Percentiles rank a stretch among this genome's conserved stretches.
phyloP scores from a whole-genome alignment of 2,888 invertebrate genomes.

The Tricholauxania praeusta region DNA sequence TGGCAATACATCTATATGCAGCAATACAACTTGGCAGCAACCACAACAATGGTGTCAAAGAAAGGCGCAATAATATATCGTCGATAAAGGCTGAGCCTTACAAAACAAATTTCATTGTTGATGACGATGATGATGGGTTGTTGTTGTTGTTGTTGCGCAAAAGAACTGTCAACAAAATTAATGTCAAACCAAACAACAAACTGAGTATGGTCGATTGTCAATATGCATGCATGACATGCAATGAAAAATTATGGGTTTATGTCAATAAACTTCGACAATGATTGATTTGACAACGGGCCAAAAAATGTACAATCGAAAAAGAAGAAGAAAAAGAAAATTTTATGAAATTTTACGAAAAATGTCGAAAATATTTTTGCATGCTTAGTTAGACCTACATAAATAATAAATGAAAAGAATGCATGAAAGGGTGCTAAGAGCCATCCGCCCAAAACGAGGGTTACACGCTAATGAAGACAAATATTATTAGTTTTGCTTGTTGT shows the following conservation, averaged over 20 bases:
- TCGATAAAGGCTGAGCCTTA: no score
- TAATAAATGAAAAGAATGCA: not conserved
- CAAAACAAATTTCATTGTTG: not conserved
- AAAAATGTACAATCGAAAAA: not conserved
- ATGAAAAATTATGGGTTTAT: constrained; percentile 66
- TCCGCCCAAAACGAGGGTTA: constrained; percentile 43
- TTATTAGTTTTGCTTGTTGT: constrained; percentile 51
- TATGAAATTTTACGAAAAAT: not conserved
- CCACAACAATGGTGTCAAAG: not conserved
- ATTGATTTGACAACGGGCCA: constrained; percentile 63
- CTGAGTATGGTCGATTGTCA: not conserved
- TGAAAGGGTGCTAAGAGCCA: constrained; percentile 8
- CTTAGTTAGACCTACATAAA: not conserved
- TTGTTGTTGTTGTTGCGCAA: constrained; percentile 57
- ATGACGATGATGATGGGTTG: constrained; percentile 51
- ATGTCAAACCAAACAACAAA: constrained; percentile 55
- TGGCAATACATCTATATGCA: not conserved
- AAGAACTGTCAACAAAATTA: constrained; percentile 66
- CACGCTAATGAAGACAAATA: constrained; percentile 62
- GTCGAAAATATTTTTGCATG: constrained; percentile 17
- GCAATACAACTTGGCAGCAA: constrained; percentile 7
- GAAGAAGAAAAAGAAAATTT: not conserved
- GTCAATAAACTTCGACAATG: constrained; percentile 64
- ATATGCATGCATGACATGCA: constrained; percentile 51
- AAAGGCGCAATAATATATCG: no score